A percentile compares a stretch with the other conserved stretches of the same genome.
phyloP scores from a whole-genome alignment of 2,888 invertebrate genomes.

The Rosalia funebris region DNA sequence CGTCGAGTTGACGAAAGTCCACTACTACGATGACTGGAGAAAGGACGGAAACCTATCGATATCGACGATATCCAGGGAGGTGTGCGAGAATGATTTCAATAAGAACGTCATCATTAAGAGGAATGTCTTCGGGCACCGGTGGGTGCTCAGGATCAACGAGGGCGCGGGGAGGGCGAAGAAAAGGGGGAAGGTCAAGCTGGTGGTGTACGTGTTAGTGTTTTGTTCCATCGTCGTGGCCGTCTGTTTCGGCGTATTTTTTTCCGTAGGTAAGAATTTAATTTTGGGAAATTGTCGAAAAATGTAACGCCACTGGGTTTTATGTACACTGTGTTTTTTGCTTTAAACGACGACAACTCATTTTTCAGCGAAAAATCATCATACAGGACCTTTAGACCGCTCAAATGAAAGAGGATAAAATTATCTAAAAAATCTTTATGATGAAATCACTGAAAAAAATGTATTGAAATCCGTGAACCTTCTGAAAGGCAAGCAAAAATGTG shows the following conservation, averaged over 20 bases:
- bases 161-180: constrained; percentile 39
- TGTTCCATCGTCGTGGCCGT: constrained; percentile 54
- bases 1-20: constrained; percentile 60
- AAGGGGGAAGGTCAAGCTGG: constrained; percentile 36
- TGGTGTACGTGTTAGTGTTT: constrained; percentile 54
- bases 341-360: no score
- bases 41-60: constrained; percentile 46
- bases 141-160: constrained; percentile 62
- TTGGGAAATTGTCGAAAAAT: no score
- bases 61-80: constrained; percentile 55
- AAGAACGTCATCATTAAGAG: constrained; percentile 57
- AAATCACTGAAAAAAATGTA: no score
- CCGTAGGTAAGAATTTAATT: constrained; percentile 56
- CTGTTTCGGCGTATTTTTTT: constrained; percentile 53
- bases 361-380: no score
- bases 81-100: constrained; percentile 50
- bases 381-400: no score
- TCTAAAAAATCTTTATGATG: no score
- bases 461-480: no score
- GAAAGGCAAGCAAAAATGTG: no score
- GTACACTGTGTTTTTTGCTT: no score
- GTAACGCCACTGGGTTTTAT: no score
- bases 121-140: constrained; percentile 60
- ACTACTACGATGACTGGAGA: constrained; percentile 55
- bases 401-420: no score